Conservation (phyloP, 2,888 invertebrate genomes). For the Acanthosepion pharaonis region DNA sequence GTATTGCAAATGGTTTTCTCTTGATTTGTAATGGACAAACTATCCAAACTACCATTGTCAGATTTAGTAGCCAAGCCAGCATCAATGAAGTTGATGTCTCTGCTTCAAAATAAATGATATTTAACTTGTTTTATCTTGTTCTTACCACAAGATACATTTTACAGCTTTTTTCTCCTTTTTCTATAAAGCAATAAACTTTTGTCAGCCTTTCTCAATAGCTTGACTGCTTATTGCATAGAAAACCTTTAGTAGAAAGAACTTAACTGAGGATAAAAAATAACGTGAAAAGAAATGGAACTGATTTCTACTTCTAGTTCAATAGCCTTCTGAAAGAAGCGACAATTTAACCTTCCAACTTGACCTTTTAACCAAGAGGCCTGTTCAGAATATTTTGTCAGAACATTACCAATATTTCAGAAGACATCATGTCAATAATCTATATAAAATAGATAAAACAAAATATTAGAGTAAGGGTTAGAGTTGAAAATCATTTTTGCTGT, state of each 20-base stretch:
- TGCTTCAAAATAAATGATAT: background rate
- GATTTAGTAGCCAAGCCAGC: background rate
- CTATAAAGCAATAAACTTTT: background rate
- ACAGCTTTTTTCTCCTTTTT: background rate
- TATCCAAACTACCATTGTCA: background rate
- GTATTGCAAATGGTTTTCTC: background rate
- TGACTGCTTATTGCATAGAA: background rate
- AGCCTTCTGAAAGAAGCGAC: background rate
- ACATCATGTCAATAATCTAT: slow-evolving; percentile 33
- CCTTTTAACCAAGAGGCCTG: background rate
- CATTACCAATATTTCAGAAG: background rate
- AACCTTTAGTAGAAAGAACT: background rate
- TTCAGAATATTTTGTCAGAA: slow-evolving; percentile 33
- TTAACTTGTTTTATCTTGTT: background rate
- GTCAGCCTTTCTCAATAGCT: background rate
- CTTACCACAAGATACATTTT: background rate
- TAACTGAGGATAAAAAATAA: no score
- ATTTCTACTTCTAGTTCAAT: background rate
- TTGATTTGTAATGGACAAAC: background rate
- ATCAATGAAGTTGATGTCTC: background rate
- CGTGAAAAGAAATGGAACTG: background rate
- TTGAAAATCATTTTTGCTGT: slow-evolving; percentile 8
- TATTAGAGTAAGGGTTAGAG: background rate
- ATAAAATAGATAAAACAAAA: background rate
- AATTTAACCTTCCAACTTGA: slow-evolving; percentile 20